Base-by-base conservation (phyloP, 2,113 vertebrate species). In the Bucco capensis region DNA sequence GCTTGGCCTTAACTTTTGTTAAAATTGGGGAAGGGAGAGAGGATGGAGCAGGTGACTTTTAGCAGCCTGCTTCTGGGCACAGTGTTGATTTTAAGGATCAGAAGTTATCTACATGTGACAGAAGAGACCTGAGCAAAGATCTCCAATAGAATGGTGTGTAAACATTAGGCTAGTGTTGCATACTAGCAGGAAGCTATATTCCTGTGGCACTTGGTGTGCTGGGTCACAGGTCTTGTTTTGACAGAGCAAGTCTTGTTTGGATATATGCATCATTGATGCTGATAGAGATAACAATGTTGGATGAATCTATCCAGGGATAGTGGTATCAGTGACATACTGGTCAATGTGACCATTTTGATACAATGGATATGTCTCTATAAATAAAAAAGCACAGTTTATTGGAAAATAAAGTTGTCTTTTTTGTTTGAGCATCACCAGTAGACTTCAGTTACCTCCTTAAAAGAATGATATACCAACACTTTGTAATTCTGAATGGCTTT, bases 181-280 rank as follows among this genome's bases (percentile, higher is more conserved):
- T 44, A 25, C 53, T 31, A 75, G 22, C 78, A 65, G 90, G 82
- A 87, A 89, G 53, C 53, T 56, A 0, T 92, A 53, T 40, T 95
- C 44, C 40, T 67, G 53, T 94, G 82, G 58, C 30, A 12, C 37
- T 67, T 72, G 8, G 17, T 72, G n/a, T 67, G 42, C 37, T 72
- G 71, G 79, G 88, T 91, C 94, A 88, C 58, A 83, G 85, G 88
- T 83, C 79, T 50, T 95, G 78, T 89, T 95, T 94, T 87, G 67
- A 87, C 46, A 91, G 58, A 71, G 53, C 53, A 87, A 38, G 67
- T 69, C 46, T 54, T 94, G 92, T 95, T 89, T 91, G 85, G 31
- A 44, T 91, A 70, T 69, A 38, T 25, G 33, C 10, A 15, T 23
- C 19, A 49, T 17, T 58, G 67, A 80, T 94, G 33, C 54, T 76